phyloP scores from a whole-genome alignment of 2,888 invertebrate genomes.

The Polydrusus pterygomalis region DNA sequence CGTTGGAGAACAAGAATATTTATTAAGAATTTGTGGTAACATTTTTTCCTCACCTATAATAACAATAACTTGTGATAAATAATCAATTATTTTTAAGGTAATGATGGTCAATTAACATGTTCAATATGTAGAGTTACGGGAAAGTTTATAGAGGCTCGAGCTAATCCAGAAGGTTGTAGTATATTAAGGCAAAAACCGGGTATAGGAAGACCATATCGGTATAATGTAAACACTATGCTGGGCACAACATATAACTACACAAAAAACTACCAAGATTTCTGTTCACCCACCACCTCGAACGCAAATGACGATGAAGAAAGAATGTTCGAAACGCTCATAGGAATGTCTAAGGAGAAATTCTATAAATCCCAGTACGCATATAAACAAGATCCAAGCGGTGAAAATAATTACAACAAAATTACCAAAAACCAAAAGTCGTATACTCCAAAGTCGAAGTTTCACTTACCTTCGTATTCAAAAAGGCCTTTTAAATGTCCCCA shows the following conservation, averaged over 20 bases:
- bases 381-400: constrained; percentile 6
- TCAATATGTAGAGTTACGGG: constrained; percentile 59
- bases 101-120: constrained; percentile 54
- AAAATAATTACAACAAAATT: not conserved
- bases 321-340: constrained; percentile 48
- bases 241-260: constrained; percentile 36
- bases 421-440: not conserved
- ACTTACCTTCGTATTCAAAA: constrained; percentile 50
- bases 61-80: no score
- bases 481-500: constrained; percentile 66
- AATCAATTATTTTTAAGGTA: constrained; percentile 17
- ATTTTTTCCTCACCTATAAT: no score
- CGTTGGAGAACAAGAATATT: no score
- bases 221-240: constrained; percentile 57
- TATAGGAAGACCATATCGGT: constrained; percentile 66
- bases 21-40: no score
- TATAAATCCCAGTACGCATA: constrained; percentile 26
- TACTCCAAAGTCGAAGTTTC: constrained; percentile 44
- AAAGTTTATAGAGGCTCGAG: constrained; percentile 59
- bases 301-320: constrained; percentile 46
- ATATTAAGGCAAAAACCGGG: constrained; percentile 66
- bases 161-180: constrained; percentile 62
- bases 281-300: constrained; percentile 33
- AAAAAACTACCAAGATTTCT: constrained; percentile 50
- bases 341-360: constrained; percentile 50